Base-by-base conservation (phyloP, 2,797 vertebrate species). In the Semaprochilodus insignis region DNA sequence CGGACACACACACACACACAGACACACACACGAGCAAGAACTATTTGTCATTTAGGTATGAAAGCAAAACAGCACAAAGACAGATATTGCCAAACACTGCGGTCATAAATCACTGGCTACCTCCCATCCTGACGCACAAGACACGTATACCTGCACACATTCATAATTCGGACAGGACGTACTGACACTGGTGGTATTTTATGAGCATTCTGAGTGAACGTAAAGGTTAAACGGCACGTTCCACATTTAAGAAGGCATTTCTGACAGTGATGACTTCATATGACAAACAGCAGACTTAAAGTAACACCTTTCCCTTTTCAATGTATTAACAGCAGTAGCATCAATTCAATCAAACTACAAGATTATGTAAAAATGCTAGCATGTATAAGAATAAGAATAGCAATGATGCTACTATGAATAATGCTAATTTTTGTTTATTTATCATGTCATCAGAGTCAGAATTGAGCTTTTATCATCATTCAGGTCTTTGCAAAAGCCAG, bases 71-170 rank as follows among this genome's bases (percentile, higher is more conserved):
- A 21, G 54, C 80, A 80, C 66, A 80, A 78, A 84, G 81, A 74
- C 78, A 80, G 77, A 87, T 89, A 90, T 78, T 85, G 70, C 90
- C 88, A 87, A 85, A 87, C 55, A 86, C 78, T 71, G 85, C 73
- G 72, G 88, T 84, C 78, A 85, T 83, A 82, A 66, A 80, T 77
- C 81, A 63, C 87, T 74, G 81, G 78, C 88, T 87, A 85, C 57
- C 84, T 81, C 82, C 88, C 83, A 86, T 84, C 81, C 83, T 83
- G 21, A 55, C 76, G 82, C 81, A 88, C 80, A 87, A 74, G 74
- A 52, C 63, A 44, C 59, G 27, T 3, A 80, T 1, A 62, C 25
- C 44, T 60, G 74, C 71, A 34, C 54, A 15, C 13, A 27, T 59
- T 14, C 31, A 55, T n/a, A 65, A 60, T 25, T 25, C 2, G 14